Evolutionary conservation across 2,113 vertebrate species (phyloP).

Genomic region (Meles meles): DNA sequence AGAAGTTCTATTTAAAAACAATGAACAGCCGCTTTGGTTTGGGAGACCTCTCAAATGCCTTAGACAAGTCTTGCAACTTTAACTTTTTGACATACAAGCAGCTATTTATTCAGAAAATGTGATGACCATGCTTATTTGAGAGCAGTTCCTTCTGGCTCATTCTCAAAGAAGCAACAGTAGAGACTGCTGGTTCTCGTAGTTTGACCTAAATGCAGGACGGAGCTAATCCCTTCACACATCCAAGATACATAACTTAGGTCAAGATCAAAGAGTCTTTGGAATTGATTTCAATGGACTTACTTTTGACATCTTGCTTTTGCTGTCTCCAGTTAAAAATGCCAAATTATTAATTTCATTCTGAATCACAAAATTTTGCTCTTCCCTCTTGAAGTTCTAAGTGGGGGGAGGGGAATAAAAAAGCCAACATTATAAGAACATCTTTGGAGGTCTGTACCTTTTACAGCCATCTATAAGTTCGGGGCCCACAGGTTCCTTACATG

Average conservation of each 20-base stretch:
- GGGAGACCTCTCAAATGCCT: slow-evolving; percentile 39
- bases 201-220: neutral
- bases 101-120: slow-evolving; percentile 44
- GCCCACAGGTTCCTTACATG: slow-evolving; percentile 85
- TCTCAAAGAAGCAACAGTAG: slow-evolving; percentile 49
- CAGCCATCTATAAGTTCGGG: neutral
- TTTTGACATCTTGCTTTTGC: slow-evolving; percentile 99
- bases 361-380: slow-evolving; percentile 99
- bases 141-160: slow-evolving; percentile 10
- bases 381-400: slow-evolving; percentile 96
- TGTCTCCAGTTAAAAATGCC: slow-evolving; percentile 97
- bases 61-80: slow-evolving; percentile 19
- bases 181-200: neutral
- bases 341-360: slow-evolving; percentile 99
- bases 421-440: neutral
- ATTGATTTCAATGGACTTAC: slow-evolving; percentile 82
- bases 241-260: neutral
- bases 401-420: neutral
- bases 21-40: neutral
- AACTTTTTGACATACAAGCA: slow-evolving; percentile 28
- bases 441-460: neutral
- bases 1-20: slow-evolving; percentile 4
- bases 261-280: neutral
- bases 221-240: neutral
- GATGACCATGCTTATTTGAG: slow-evolving; percentile 26